phyloP scores from a whole-genome alignment of 2,888 invertebrate genomes.

The Calliopum simillimum region DNA sequence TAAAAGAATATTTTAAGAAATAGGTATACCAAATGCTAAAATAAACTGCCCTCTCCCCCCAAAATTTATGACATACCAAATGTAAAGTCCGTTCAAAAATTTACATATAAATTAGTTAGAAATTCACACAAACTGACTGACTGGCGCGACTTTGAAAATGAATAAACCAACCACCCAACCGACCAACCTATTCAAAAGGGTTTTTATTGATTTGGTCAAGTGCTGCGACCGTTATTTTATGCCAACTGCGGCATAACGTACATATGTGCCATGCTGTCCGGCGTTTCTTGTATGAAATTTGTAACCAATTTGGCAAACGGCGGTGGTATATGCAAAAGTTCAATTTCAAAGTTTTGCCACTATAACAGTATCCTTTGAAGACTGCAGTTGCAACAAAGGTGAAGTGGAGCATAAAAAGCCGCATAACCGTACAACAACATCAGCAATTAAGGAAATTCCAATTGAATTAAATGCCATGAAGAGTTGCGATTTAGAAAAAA shows the following conservation, averaged over 20 bases:
- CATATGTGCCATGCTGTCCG: background rate
- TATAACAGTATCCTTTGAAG: conserved; percentile 42
- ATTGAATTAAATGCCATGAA: conserved; percentile 30
- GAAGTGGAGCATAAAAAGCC: background rate
- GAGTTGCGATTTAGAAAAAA: conserved; percentile 25
- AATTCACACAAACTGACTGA: too few relatives aligned
- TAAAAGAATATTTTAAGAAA: too few relatives aligned
- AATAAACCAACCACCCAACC: too few relatives aligned
- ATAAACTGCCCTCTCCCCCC: too few relatives aligned
- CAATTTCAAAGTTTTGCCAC: conserved; percentile 17
- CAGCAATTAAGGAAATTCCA: background rate
- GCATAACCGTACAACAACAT: too few relatives aligned
- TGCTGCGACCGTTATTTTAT: background rate
- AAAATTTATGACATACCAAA: too few relatives aligned
- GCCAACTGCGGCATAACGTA: background rate
- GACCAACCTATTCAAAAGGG: background rate
- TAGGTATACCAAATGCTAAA: too few relatives aligned
- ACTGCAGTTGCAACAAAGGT: conserved; percentile 42
- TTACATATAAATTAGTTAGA: too few relatives aligned
- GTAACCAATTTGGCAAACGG: conserved; percentile 16
- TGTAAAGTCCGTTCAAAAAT: too few relatives aligned
- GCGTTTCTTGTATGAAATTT: background rate
- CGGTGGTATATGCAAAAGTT: too few relatives aligned
- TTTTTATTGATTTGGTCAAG: conserved; percentile 21
- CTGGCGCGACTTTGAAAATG: too few relatives aligned